Conservation (phyloP, 2,888 invertebrate species). For the Drosophila lacicola region DNA sequence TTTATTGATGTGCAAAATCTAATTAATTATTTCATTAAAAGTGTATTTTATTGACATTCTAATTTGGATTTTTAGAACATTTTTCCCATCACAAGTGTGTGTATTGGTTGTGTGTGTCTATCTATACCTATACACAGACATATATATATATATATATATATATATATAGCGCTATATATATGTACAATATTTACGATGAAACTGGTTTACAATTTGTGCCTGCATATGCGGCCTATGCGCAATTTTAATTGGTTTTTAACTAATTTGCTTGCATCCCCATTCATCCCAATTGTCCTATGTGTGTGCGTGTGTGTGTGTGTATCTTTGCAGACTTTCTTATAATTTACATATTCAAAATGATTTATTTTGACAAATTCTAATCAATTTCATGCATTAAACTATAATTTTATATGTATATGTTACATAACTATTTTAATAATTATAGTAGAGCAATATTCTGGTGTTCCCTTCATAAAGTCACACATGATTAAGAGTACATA, state of each 20-base stretch:
- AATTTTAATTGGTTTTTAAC: slow-evolving; percentile 81
- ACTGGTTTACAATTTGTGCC: slow-evolving; percentile 41
- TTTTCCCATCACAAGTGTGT: slow-evolving; percentile 15
- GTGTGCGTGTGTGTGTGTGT: slow-evolving; percentile 11
- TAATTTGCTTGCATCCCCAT: slow-evolving; percentile 70
- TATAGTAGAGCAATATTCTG: not conserved
- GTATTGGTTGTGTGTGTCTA: slow-evolving; percentile 9
- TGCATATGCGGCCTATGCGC: slow-evolving; percentile 53
- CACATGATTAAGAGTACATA: slow-evolving; percentile 29
- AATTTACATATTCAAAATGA: slow-evolving; percentile 52
- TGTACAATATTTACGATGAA: slow-evolving; percentile 19
- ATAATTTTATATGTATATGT: too few species aligned
- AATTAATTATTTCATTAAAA: slow-evolving; percentile 82
- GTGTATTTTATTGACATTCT: slow-evolving; percentile 81
- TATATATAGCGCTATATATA: not conserved
- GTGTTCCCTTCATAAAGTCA: slow-evolving; percentile 13
- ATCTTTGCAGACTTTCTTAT: slow-evolving; percentile 37
- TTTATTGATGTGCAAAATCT: slow-evolving; percentile 80
- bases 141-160: not conserved
- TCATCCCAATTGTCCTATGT: slow-evolving; percentile 7
- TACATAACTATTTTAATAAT: not conserved
- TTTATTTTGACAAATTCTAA: slow-evolving; percentile 52
- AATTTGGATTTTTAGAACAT: slow-evolving; percentile 77
- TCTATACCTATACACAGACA: not conserved
- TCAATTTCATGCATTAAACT: slow-evolving; percentile 40